Evolutionary conservation across 2,888 invertebrate genomes (phyloP), one percentile per base, ranked within the genome.

Genomic region (Apamea crenata): DNA sequence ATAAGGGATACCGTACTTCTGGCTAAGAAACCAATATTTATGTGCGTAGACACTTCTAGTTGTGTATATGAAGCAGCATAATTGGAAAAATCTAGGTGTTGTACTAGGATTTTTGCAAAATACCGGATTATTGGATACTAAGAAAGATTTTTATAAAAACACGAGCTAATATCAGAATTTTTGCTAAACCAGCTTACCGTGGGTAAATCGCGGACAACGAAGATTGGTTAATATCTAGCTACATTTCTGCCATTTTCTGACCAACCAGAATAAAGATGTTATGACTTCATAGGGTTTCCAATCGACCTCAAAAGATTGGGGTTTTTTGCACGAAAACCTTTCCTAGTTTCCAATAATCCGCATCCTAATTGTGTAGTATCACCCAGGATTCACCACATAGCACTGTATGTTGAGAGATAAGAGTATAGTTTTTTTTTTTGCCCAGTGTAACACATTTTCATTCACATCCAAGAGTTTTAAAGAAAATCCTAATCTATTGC

Each of bases 1-100:
- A 36, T 25, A 67, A 32, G 32, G 82, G 71, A 71, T 50, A 63
- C 70, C 74, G 68, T 29, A 74, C 65, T 77, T 73, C 36, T 63
- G 29, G n/a, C n/a, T 36, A 29, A 36, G 44, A 74, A 61, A 77
- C 40, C 29, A 68, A 68, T 68, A 21, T 68, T 16, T 18, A 21
- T 47, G 14, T 70, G 50, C 18, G 59, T 61, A n/a, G n/a, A 21
- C 10, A n/a, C 16, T 56, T 68, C 40, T 67, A 12, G 36, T 40
- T n/a, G 63, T n/a, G 6, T 68, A 21, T 47, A 18, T 68, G 68
- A 29, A 21, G 6, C 21, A 68, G 29, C 12, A 44, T 44, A 29
- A 44, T 44, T 18, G 2, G 10, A 44, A n/a, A 16, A 40, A n/a
- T 40, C 16, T 1, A 16, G 2, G 16, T 29, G 6, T 29, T 61